Base-by-base conservation (phyloP, 2,888 invertebrate genomes). In the Beris morrisii region DNA sequence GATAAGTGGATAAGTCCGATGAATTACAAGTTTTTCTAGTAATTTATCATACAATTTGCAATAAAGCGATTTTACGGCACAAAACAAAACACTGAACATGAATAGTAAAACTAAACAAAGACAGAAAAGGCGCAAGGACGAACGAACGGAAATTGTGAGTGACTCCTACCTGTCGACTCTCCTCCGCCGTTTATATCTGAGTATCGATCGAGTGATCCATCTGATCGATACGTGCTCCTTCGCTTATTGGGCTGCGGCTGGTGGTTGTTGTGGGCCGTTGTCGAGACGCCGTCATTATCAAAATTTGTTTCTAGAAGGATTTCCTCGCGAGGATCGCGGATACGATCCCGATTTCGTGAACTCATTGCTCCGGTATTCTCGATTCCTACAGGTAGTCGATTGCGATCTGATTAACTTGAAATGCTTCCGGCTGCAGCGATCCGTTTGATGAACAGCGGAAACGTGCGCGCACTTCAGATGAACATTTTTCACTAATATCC, bases 231-330 rank as follows among this genome's bases (percentile, higher is more conserved):
- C 6, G 73, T 70, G 67, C 72, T 72, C 63, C 75, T 76, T 13
- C 76, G 73, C 28, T 59, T 56, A 30, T 54, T 66, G 7, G 65
- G 69, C 31, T 76, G 75, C 9, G 65, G 69, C 31, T 76, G 75
- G 53, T 69, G 69, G 73, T 79, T 78, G 64, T 76, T 77, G 71
- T 81, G 79, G 52, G 80, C 80, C 45, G 76, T 77, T 30, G 82
- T 82, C 58, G 80, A 70, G n/a, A 78, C 73, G 54, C 78, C 80
- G 66, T 81, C 81, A 50, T 80, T 78, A 73, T 82, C 81, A 66
- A 82, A 82, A 72, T 82, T 82, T 12, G 82, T 82, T 73, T 82
- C 82, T 67, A 82, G 75, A n/a, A 81, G 73, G 57, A 80, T 79
- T 70, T 80, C 79, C 71, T 81, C 81, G 64, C 81, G 78, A 3